A percentile compares a stretch with the other conserved stretches of the same genome.
Conservation (phyloP, 2,888 invertebrate species). For the Metalampra italica region DNA sequence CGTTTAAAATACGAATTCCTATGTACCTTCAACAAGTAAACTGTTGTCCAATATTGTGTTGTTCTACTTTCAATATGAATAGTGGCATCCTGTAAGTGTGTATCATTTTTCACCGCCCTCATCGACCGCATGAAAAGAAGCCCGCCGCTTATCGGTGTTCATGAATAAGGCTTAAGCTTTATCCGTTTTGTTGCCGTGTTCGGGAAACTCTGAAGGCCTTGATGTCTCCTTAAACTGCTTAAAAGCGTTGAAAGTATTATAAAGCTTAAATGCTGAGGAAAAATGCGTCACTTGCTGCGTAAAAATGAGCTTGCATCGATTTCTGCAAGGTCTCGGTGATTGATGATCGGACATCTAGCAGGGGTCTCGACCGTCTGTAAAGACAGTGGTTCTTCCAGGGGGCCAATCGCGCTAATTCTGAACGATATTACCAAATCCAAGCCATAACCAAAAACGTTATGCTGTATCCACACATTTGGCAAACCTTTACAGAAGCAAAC, state of each 20-base stretch:
- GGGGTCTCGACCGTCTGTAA: too few relatives aligned
- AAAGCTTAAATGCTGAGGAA: background rate
- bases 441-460: too few relatives aligned
- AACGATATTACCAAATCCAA: too few relatives aligned
- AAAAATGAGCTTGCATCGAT: too few relatives aligned
- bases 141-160: background rate
- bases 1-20: too few relatives aligned
- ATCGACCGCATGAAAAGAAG: background rate
- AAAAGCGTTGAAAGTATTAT: background rate
- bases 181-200: background rate
- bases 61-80: background rate
- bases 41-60: background rate
- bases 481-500: too few relatives aligned
- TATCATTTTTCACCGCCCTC: slow-evolving; percentile 22
- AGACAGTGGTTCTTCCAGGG: too few relatives aligned
- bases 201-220: background rate
- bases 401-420: too few relatives aligned
- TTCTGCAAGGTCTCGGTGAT: too few relatives aligned
- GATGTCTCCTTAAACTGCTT: background rate
- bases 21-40: too few relatives aligned
- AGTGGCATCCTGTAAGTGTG: background rate
- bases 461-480: too few relatives aligned
- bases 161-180: slow-evolving; percentile 1
- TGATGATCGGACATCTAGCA: too few relatives aligned
- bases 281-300: background rate